A percentile compares a stretch with the other conserved stretches of the same genome.
Evolutionary conservation across 2,113 vertebrate genomes (phyloP).

Genomic region (Martes martes): DNA sequence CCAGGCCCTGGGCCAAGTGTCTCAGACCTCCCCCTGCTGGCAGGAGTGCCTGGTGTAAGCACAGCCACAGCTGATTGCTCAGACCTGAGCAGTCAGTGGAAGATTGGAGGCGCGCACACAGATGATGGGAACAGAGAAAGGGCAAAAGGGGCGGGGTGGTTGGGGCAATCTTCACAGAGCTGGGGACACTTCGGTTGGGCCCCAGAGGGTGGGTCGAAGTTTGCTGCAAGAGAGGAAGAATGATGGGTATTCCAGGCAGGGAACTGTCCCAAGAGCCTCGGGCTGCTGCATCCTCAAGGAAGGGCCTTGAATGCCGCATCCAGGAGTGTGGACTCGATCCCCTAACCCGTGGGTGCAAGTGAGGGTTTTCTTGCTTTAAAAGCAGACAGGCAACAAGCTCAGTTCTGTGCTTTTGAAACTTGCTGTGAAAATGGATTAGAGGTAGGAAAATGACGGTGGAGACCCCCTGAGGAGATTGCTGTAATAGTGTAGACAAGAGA

Average conservation of each 20-base stretch:
- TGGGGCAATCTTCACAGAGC: background rate
- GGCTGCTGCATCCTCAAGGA: background rate
- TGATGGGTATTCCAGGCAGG: background rate
- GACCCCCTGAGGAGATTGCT: background rate
- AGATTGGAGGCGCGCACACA: background rate
- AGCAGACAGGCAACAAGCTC: background rate
- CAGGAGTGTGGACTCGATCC: background rate
- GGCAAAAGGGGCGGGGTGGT: background rate
- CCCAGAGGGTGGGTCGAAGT: background rate
- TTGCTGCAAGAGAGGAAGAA: background rate
- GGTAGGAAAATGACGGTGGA: background rate
- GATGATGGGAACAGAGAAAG: background rate
- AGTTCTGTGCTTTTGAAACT: background rate
- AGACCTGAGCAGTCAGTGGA: background rate
- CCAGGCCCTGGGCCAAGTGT: background rate
- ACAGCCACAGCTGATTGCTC: background rate
- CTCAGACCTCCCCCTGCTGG: background rate
- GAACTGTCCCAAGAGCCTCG: background rate
- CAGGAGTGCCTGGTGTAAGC: background rate
- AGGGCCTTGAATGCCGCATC: background rate
- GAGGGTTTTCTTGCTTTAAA: background rate
- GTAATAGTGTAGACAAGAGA: background rate
- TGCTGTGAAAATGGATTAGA: background rate
- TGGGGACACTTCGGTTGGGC: background rate
- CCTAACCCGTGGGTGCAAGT: background rate